These are phyloP conservation scores for Melanotaenia maccullochi DNA, from an alignment of 2,797 vertebrate genomes.

Conservation along the genomic window DNA sequence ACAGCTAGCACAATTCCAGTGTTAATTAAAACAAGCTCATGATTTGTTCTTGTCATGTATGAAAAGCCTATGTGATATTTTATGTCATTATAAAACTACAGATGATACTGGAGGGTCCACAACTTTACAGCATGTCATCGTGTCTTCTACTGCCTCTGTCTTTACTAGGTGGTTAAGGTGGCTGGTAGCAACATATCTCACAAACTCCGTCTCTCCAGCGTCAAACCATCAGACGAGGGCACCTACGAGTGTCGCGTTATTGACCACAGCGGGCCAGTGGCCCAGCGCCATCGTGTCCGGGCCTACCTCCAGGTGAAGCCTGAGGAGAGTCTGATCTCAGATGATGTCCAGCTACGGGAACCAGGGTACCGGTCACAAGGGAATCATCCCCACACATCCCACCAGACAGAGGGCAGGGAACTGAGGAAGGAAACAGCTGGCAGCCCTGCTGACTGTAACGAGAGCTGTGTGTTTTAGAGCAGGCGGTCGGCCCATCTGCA, in stretches of 20 bases:
- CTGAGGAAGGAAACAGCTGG: conserved; percentile 83
- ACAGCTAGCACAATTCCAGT: not conserved
- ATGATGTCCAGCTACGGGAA: conserved; percentile 63
- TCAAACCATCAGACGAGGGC: conserved; percentile 92
- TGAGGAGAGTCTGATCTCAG: conserved; percentile 62
- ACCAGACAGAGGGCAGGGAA: conserved; percentile 83
- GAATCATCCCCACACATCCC: conserved; percentile 28
- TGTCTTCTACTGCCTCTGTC: not conserved
- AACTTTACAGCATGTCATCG: not conserved
- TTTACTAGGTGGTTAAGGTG: conserved; percentile 92
- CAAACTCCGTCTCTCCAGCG: conserved; percentile 92
- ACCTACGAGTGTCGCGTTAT: conserved; percentile 95
- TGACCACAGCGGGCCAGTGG: conserved; percentile 89
- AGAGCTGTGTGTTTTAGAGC: conserved; percentile 85
- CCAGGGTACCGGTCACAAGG: conserved; percentile 29
- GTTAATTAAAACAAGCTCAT: not conserved
- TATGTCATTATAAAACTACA: not conserved
- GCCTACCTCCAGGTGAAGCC: conserved; percentile 91
- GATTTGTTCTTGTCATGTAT: not conserved
- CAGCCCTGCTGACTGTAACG: conserved; percentile 71
- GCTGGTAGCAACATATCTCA: conserved; percentile 98
- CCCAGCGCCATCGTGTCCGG: conserved; percentile 89
- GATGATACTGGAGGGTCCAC: no score
- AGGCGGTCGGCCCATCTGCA: conserved; percentile 48
- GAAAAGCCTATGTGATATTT: not conserved